Evolutionary conservation across 2,888 invertebrate species (phyloP), one percentile per base, ranked within the genome.

Genomic region (Yponomeuta sedellus): DNA sequence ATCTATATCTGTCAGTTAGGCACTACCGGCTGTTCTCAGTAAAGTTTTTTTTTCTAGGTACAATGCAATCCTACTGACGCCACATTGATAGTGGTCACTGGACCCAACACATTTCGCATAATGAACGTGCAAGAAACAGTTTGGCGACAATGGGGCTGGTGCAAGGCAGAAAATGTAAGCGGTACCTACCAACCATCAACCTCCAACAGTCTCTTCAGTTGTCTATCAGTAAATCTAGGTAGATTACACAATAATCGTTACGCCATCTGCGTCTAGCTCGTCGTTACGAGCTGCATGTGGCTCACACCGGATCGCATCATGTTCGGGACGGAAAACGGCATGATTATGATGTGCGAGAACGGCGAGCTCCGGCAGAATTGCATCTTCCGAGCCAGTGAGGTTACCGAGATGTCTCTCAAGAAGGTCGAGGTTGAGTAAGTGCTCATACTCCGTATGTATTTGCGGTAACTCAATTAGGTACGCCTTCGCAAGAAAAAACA

Each of bases 111-210:
- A 4, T 95, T 96, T 75, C 94, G 95, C 71, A 93, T 96, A 70
- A 92, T 96, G 83, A 95, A 95, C 40, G 95, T 95, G 59, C 92
- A 94, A 22, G 97, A 97, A 77, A 94, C 94, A 3, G 93, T 94
- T 11, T 95, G 97, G 94, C 93, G 96, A 52, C 96, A 96, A 69
- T 97, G 95, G 88, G 97, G 96, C 11, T 97, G 95, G 86, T 94
- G 95, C 70, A 97, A 97, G 81, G 93, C 95, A 56, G 97, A 97
- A 80, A 92, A 92, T 71, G 92, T 92, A 74, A 80, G 87, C 73
- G 61, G 10, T 11, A 20, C 58, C 19, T 0, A 16, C 58, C 58
- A 19, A n/a, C 0, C 10, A 3, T 2, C 2, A 44, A 44, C 2
- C 44, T 5, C 44, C 44, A 16, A 52, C 44, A 52, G 44, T 52